These are phyloP conservation scores for Felis catus DNA, from an alignment of 2,113 vertebrate species.

Conservation along the genomic window DNA sequence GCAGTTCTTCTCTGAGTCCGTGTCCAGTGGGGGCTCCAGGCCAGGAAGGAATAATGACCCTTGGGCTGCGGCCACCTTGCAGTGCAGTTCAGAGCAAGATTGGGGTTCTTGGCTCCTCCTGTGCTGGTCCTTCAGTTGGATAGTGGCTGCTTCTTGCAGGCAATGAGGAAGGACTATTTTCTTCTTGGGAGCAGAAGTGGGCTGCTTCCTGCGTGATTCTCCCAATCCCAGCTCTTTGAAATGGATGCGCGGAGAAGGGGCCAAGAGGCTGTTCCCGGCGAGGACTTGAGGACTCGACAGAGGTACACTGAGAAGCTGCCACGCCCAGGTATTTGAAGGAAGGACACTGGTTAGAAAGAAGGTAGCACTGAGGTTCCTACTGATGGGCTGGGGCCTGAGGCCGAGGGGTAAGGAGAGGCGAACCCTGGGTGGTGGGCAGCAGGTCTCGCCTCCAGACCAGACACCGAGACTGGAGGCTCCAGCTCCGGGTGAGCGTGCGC, in stretches of 20 bases:
- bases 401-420: neutral
- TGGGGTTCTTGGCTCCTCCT: neutral
- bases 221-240: neutral
- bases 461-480: neutral
- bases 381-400: neutral
- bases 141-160: neutral
- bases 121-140: neutral
- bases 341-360: neutral
- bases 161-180: neutral
- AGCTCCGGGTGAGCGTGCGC: fast-evolving
- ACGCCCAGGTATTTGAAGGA: neutral
- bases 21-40: fast-evolving
- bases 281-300: neutral
- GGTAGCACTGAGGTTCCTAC: neutral
- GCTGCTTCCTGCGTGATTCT: neutral
- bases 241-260: neutral
- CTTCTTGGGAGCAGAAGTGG: neutral
- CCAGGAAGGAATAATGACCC: neutral
- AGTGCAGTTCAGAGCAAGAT: neutral
- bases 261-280: neutral
- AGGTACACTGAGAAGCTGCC: neutral
- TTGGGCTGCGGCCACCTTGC: fast-evolving
- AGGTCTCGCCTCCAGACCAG: neutral
- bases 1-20: neutral
- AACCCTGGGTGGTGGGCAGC: neutral